Evolutionary conservation across 2,888 invertebrate species (phyloP).

Genomic region (Stomorhina lunata): DNA sequence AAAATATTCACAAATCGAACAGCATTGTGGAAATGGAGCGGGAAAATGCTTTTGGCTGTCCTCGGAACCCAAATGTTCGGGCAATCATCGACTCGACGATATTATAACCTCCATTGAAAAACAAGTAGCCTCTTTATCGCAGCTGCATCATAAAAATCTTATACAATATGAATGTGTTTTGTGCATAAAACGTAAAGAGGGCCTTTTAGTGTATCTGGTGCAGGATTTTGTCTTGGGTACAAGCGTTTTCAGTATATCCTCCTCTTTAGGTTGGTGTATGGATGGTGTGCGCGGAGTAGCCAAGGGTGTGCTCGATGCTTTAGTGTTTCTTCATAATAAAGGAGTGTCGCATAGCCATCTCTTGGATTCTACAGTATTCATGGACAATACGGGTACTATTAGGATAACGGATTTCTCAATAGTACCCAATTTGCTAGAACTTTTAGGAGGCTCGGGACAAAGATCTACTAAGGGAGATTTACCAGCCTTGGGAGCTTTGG

Average conservation of each 20-base stretch:
- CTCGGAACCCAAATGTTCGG: conserved; percentile 75
- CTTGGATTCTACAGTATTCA: conserved; percentile 86
- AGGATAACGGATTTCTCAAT: conserved; percentile 78
- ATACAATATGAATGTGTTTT: conserved; percentile 89
- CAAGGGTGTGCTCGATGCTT: conserved; percentile 86
- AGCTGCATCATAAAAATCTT: conserved; percentile 86
- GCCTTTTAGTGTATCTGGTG: conserved; percentile 84
- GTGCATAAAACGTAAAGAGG: conserved; percentile 83
- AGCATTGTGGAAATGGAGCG: conserved; percentile 73
- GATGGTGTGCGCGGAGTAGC: conserved; percentile 82
- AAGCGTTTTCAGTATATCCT: conserved; percentile 77
- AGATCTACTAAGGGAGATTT: conserved; percentile 76
- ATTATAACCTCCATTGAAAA: conserved; percentile 83
- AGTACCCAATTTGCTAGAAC: conserved; percentile 76
- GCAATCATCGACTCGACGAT: conserved; percentile 78
- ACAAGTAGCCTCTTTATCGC: conserved; percentile 87
- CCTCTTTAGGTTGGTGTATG: conserved; percentile 78
- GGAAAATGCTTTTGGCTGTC: conserved; percentile 76
- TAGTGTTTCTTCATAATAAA: conserved; percentile 89
- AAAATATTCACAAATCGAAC: conserved; percentile 79
- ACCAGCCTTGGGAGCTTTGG: conserved; percentile 78
- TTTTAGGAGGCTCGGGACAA: conserved; percentile 74
- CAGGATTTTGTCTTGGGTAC: conserved; percentile 84
- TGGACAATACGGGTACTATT: conserved; percentile 84
- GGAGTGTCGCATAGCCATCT: conserved; percentile 91